Evolutionary conservation across 2,888 invertebrate genomes (phyloP), one percentile per base, ranked within the genome.

Genomic region (Omphaloscelis lunosa): DNA sequence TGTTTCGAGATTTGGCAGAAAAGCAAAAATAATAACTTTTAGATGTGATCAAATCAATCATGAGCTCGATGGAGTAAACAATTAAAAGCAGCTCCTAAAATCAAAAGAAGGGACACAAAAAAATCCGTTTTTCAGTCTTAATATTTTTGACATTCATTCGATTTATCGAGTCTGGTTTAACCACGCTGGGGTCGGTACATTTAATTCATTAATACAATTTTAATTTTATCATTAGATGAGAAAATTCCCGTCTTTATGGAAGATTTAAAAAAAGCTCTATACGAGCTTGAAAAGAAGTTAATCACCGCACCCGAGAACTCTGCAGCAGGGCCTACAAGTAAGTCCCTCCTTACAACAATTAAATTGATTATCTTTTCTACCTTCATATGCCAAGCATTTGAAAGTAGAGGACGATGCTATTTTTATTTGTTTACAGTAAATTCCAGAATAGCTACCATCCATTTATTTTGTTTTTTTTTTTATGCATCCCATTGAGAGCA

Each of bases 181-280:
- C 34, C 34, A 34, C 34, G 34, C 34, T 34, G 34, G 34, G 34
- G 34, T 34, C 34, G 34, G 34, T 34, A 5, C 34, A 34, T 34
- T 34, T 34, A 3, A 34, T 34, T 34, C 34, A 34, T 34, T 34
- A 3, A 34, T n/a, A 11, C 0, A 17, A 0, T 67, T 34, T 7
- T 20, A 7, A 11, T 20, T 39, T n/a, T 39, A 12, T 58, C 1
- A 61, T 74, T 45, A 62, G n/a, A 51, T 7, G 39, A 11, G 12
- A 89, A 90, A 71, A 82, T 80, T 68, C 91, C 93, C 0, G 90
- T 95, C 0, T 93, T 91, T 58, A 88, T 92, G 89, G 93, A 93
- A 11, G 95, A 95, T 79, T 89, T 95, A 63, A 88, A 92, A 68
- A 91, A 90, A 62, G 93, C 93, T 2, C 79, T 95, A 3, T 87